These are phyloP conservation scores for Microctonus hyperodae DNA, from an alignment of 2,888 invertebrate genomes.

Conservation along the genomic window DNA sequence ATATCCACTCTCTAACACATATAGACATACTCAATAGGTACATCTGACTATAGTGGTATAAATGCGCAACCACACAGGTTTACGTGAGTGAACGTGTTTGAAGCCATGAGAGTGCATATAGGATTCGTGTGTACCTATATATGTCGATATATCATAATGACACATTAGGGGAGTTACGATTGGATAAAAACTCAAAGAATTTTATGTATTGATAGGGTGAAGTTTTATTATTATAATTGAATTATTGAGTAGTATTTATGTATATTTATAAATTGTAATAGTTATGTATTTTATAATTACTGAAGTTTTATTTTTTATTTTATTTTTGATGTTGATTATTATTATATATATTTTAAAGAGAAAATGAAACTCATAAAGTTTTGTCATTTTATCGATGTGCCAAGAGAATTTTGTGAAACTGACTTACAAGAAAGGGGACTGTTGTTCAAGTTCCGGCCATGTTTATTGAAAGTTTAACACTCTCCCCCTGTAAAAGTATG, in stretches of 20 bases:
- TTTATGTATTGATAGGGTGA: not conserved
- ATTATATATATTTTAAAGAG: not conserved
- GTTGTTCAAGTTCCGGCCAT: constrained; percentile 19
- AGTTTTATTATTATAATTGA: not conserved
- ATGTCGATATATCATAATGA: constrained; percentile 8
- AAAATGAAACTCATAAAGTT: constrained; percentile 33
- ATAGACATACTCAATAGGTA: not conserved
- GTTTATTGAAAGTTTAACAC: constrained; percentile 50
- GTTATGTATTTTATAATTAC: not conserved
- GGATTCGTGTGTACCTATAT: constrained; percentile 15
- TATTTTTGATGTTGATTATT: not conserved
- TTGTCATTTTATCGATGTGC: constrained; percentile 40
- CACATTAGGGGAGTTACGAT: not conserved
- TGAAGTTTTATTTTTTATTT: not conserved
- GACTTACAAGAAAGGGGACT: constrained; percentile 33
- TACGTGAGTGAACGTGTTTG: constrained; percentile 25
- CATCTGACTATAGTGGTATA: constrained; percentile 11
- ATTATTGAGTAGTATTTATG: too few relatives aligned
- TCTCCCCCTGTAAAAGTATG: constrained; percentile 21
- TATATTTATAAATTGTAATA: too few relatives aligned
- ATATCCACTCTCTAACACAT: constrained; percentile 15
- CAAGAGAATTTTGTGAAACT: constrained; percentile 24
- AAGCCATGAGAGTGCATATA: not conserved
- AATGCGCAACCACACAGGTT: constrained; percentile 25
- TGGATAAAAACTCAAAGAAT: not conserved